These are phyloP conservation scores for Scelioninae gen. 2 DNA, from an alignment of 2,888 invertebrate species.

Conservation along the genomic window DNA sequence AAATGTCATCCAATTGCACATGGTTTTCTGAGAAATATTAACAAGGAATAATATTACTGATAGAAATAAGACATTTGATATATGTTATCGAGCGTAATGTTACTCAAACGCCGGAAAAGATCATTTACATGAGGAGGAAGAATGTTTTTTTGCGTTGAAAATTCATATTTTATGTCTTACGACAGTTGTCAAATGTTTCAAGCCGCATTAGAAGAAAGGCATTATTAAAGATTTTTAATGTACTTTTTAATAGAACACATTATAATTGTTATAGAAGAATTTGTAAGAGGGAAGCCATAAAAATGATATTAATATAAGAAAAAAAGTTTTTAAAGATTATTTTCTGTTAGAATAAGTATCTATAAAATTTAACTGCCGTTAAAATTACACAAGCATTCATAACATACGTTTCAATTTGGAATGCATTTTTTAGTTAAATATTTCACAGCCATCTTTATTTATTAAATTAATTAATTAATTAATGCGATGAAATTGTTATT, in stretches of 20 bases:
- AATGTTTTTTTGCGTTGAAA: neutral
- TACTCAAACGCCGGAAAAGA: neutral
- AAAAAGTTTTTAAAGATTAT: too few relatives aligned
- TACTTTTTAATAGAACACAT: neutral
- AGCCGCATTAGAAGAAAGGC: too few relatives aligned
- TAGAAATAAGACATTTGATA: slow-evolving; percentile 4
- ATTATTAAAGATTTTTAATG: too few relatives aligned
- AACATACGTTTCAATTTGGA: too few relatives aligned
- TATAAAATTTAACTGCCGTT: too few relatives aligned
- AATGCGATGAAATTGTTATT: too few relatives aligned
- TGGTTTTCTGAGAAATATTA: neutral
- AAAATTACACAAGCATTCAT: too few relatives aligned
- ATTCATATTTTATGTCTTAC: neutral
- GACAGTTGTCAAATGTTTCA: neutral
- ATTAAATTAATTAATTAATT: too few relatives aligned
- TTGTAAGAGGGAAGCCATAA: neutral
- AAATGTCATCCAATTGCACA: neutral
- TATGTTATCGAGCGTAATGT: neutral
- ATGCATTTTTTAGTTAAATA: too few relatives aligned
- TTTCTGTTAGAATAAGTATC: too few relatives aligned
- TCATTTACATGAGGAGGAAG: neutral
- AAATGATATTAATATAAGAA: neutral
- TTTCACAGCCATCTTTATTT: too few relatives aligned
- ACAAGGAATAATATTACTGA: neutral
- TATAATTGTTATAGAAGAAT: neutral